Evolutionary conservation across 1,140 invertebrate species (phyloP).

Genomic region (Ceratosolen solmsi): DNA sequence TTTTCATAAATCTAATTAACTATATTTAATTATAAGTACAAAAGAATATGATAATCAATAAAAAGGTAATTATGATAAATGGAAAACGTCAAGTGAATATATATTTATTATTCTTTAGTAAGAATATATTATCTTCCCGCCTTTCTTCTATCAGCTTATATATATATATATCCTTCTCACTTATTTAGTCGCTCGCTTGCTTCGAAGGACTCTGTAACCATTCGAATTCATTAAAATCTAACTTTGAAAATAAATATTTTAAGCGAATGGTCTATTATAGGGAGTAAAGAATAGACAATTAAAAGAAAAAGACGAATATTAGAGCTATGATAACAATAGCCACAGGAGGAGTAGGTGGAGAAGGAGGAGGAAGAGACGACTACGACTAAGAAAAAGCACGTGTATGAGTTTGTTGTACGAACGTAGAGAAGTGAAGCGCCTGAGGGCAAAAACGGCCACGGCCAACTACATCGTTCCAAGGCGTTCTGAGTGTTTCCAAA

Average conservation of each 20-base stretch:
- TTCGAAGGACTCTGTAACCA: neutral
- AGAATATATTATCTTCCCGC: too few relatives aligned
- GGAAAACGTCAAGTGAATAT: too few relatives aligned
- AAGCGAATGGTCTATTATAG: neutral
- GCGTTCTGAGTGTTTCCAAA: slow-evolving; percentile 58
- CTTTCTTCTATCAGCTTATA: too few relatives aligned
- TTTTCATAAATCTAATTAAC: too few relatives aligned
- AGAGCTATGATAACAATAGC: neutral
- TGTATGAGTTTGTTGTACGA: neutral
- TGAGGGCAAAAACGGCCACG: slow-evolving; percentile 62
- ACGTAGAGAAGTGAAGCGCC: slow-evolving; percentile 57
- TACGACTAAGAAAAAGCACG: neutral
- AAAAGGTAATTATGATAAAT: too few relatives aligned
- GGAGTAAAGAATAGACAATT: neutral
- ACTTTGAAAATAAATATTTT: neutral
- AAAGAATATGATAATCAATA: too few relatives aligned
- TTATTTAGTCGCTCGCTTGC: neutral
- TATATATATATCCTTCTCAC: neutral
- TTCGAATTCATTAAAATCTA: neutral
- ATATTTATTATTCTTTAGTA: too few relatives aligned
- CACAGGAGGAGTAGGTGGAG: neutral
- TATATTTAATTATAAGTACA: too few relatives aligned
- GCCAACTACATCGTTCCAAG: slow-evolving; percentile 68
- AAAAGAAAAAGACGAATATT: neutral
- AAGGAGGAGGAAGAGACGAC: neutral